Conservation (phyloP, 2,797 vertebrate genomes). For the Delichon dasypus region DNA sequence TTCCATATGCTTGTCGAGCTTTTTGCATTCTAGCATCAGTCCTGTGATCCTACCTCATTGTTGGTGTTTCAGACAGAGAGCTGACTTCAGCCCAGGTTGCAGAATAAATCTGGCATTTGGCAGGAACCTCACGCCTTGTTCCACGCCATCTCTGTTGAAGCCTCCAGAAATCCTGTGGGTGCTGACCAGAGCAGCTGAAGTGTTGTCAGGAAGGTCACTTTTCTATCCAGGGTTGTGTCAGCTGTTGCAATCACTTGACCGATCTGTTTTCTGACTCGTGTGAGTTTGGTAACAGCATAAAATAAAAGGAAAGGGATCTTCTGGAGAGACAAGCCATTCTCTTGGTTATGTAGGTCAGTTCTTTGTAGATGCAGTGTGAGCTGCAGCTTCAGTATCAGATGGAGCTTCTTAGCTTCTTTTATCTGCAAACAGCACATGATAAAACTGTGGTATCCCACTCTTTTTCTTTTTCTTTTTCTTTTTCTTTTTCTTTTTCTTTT, state of each 20-base stretch:
- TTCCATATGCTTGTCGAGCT: neutral
- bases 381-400: neutral
- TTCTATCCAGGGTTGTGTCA: neutral
- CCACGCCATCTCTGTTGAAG: neutral
- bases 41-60: neutral
- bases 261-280: neutral
- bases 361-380: neutral
- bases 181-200: neutral
- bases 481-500: no score
- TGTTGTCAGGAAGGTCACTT: neutral
- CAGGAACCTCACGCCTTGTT: rapidly evolving
- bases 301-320: neutral
- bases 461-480: no score
- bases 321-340: neutral
- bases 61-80: neutral
- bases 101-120: neutral
- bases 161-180: neutral
- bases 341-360: neutral
- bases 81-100: neutral
- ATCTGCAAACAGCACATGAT: neutral
- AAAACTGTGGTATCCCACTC: neutral
- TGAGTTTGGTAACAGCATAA: neutral
- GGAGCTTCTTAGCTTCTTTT: neutral
- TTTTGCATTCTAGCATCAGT: neutral
- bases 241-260: neutral